Percentiles rank a stretch among this genome's conserved stretches.
These are phyloP conservation scores for Lasioglossum calceatum DNA, from an alignment of 2,888 invertebrate genomes.

Conservation along the genomic window DNA sequence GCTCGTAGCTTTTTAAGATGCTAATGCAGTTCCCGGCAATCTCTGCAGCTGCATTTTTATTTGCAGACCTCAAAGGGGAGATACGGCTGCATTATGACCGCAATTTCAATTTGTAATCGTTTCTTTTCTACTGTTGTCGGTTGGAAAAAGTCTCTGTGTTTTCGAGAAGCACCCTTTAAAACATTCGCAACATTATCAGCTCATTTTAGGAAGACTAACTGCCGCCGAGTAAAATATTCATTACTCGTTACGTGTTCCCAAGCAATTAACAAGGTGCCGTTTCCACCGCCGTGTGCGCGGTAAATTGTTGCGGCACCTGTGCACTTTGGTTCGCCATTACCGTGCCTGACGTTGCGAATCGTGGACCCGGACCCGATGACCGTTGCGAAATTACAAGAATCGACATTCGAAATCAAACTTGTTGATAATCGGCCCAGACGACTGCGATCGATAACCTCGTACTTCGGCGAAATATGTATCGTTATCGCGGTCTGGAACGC, in stretches of 20 bases:
- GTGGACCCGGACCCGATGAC: neutral
- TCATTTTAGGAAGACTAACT: slow-evolving; percentile 10
- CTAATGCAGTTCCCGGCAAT: neutral
- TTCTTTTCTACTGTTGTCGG: neutral
- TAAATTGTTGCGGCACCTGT: slow-evolving; percentile 3
- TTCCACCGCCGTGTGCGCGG: neutral
- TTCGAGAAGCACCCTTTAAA: neutral
- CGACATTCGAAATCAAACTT: slow-evolving; percentile 11
- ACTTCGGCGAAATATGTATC: neutral
- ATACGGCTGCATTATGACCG: neutral
- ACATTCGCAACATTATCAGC: slow-evolving; percentile 15
- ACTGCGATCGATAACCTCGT: slow-evolving; percentile 12
- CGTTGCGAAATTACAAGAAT: neutral
- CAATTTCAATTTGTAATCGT: slow-evolving; percentile 5
- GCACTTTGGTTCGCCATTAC: slow-evolving; percentile 15
- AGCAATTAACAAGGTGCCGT: slow-evolving; percentile 22
- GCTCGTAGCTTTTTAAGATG: neutral
- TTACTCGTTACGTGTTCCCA: slow-evolving; percentile 22
- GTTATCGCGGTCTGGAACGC: slow-evolving; percentile 11
- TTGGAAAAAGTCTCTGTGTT: neutral
- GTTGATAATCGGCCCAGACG: slow-evolving; percentile 6
- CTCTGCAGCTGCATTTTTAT: neutral
- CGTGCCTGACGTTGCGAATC: neutral
- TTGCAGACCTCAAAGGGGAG: neutral
- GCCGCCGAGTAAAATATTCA: slow-evolving; percentile 21